phyloP scores from a whole-genome alignment of 2,797 vertebrate genomes.

The Coreius guichenoti region DNA sequence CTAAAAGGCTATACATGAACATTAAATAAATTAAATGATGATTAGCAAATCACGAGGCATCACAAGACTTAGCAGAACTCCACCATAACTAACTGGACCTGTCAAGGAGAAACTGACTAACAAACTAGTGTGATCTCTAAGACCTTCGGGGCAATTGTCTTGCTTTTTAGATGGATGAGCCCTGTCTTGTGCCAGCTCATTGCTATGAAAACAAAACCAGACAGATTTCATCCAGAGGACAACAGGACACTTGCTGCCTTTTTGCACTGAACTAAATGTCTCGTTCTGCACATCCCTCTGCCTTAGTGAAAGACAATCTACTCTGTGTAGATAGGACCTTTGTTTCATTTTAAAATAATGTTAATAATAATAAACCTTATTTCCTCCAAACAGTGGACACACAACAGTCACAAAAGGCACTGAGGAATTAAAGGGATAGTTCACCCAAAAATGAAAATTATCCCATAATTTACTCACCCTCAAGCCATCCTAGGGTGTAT shows the following conservation, averaged over 20 bases:
- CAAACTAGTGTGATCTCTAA: background rate
- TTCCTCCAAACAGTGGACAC: background rate
- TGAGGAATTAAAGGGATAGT: background rate
- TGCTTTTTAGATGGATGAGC: background rate
- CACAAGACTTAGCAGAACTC: background rate
- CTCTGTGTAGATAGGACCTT: background rate
- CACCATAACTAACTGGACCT: background rate
- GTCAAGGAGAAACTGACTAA: background rate
- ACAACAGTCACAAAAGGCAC: background rate
- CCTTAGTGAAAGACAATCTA: conserved; percentile 5
- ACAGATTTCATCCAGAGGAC: conserved; percentile 58
- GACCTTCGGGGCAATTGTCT: background rate
- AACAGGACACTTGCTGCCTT: background rate
- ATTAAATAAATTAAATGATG: background rate
- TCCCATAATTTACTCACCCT: too few relatives aligned
- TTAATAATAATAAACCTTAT: background rate
- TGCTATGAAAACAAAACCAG: conserved; percentile 53
- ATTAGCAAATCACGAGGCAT: background rate
- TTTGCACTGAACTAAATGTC: background rate
- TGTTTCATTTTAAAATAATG: background rate
- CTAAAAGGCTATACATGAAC: background rate
- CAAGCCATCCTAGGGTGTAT: too few relatives aligned
- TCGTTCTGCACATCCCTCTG: conserved; percentile 58
- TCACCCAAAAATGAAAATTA: too few relatives aligned
- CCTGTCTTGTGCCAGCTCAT: background rate